Evolutionary conservation across 2,797 vertebrate species (phyloP), one percentile per base, ranked within the genome.

Genomic region (Avahi laniger): DNA sequence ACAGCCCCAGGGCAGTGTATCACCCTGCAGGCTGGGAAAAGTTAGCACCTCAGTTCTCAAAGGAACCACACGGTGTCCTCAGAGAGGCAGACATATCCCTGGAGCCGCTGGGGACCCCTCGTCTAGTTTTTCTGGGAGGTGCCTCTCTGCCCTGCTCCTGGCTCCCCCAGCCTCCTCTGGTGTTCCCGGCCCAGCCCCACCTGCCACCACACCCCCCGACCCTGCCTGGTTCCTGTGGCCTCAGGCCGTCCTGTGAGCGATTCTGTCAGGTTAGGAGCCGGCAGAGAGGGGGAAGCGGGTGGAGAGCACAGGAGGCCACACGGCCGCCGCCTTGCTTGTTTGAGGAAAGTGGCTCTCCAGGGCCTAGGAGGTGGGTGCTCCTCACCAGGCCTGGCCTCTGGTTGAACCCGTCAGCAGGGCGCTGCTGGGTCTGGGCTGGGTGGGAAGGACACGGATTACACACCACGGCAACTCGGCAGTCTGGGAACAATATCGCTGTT

Each of bases 41-140:
- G 2, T 0, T 14, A 52, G 2, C 7, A 8, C 43, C 61, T 59
- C 94, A 82, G 91, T 91, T 93, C 93, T 80, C 93, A 30, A 38
- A 80, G 12, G 1, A 20, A 43, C 90, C 96, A 81, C 85, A 20
- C 0, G 12, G 78, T 91, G 97, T 96, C 96, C 73, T 83, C 84
- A 20, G 69, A 82, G 80, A 94, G n/a, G 70, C 35, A 26, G 83
- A 24, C 8, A 0, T 15, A 2, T 48, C 20, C 30, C 33, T 43
- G 14, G 20, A 33, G 76, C 8, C 0, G 22, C 80, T 20, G 48
- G 41, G 33, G 7, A n/a, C 7, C n/a, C 20, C 43, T 24, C 0
- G 9, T 20, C 41, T 17, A 43, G 43, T 43, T 43, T 43, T 43
- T 87, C 50, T 46, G 15, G 22, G 67, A 70, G 26, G 22, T 1